Evolutionary conservation across 2,797 vertebrate genomes (phyloP).

Genomic region (Mallotus villosus): DNA sequence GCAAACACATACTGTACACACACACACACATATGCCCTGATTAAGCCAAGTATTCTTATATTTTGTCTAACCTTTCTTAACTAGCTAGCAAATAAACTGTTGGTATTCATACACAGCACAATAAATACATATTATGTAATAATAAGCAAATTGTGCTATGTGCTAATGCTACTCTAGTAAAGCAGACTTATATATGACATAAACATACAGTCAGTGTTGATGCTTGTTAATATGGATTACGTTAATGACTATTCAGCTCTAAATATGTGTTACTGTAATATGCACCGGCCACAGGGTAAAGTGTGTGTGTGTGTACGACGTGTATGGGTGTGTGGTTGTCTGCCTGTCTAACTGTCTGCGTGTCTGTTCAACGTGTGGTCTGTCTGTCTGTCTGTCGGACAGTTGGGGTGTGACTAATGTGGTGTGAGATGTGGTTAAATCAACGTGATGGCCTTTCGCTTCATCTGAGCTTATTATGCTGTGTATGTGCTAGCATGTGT

Average conservation of each 20-base stretch:
- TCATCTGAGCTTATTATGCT: neutral
- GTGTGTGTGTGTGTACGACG: neutral
- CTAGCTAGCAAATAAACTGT: too few relatives aligned
- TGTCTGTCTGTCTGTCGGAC: too few relatives aligned
- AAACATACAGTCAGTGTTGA: too few relatives aligned
- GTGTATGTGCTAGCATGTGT: constrained; percentile 2
- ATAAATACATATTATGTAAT: too few relatives aligned
- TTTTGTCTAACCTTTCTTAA: too few relatives aligned
- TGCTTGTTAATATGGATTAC: too few relatives aligned
- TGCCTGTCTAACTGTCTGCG: neutral
- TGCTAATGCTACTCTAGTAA: neutral
- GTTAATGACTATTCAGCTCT: too few relatives aligned
- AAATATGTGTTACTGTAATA: too few relatives aligned
- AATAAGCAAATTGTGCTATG: neutral
- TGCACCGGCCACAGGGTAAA: neutral
- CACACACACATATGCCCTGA: neutral
- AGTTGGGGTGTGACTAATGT: too few relatives aligned
- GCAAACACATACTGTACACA: neutral
- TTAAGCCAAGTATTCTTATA: too few relatives aligned
- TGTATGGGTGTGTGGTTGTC: neutral
- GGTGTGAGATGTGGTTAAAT: neutral
- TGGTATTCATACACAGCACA: too few relatives aligned
- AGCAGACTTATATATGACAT: neutral
- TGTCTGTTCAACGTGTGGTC: neutral
- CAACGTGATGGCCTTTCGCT: neutral